Evolutionary conservation across 2,888 invertebrate species (phyloP).

Genomic region (Therioaphis trifolii): DNA sequence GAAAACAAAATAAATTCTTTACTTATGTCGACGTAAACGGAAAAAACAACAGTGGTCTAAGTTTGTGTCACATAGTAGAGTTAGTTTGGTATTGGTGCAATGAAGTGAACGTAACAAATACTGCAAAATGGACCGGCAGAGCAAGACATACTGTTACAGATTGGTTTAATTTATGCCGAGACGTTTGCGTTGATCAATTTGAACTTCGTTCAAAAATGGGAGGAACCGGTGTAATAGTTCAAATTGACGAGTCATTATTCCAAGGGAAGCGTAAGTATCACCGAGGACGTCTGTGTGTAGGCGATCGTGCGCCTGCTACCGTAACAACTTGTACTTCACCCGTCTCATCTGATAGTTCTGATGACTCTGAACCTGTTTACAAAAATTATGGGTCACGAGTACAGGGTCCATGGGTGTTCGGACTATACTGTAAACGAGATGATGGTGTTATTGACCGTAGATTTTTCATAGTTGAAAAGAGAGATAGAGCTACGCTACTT

Average conservation of each 20-base stretch:
- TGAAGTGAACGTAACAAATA: background rate
- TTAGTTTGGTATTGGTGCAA: background rate
- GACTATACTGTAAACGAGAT: conserved; percentile 18
- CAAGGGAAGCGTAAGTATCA: conserved; percentile 3
- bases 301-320: background rate
- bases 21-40: conserved; percentile 4
- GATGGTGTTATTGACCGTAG: conserved; percentile 23
- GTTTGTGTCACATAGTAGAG: background rate
- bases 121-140: conserved; percentile 5
- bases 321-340: background rate
- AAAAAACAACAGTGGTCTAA: too few species aligned
- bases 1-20: background rate
- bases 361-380: conserved; percentile 5
- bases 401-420: background rate
- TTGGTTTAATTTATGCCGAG: background rate
- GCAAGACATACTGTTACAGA: conserved; percentile 4
- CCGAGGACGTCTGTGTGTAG: conserved; percentile 5
- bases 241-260: background rate
- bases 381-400: background rate
- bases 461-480: conserved; percentile 13
- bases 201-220: background rate
- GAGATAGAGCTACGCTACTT: conserved; percentile 25
- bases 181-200: background rate
- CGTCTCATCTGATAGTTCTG: conserved; percentile 8
- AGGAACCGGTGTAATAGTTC: conserved; percentile 1